A percentile compares a stretch with the other conserved stretches of the same genome.
phyloP scores from a whole-genome alignment of 2,113 vertebrate species.

The Mionectes macconnelli region DNA sequence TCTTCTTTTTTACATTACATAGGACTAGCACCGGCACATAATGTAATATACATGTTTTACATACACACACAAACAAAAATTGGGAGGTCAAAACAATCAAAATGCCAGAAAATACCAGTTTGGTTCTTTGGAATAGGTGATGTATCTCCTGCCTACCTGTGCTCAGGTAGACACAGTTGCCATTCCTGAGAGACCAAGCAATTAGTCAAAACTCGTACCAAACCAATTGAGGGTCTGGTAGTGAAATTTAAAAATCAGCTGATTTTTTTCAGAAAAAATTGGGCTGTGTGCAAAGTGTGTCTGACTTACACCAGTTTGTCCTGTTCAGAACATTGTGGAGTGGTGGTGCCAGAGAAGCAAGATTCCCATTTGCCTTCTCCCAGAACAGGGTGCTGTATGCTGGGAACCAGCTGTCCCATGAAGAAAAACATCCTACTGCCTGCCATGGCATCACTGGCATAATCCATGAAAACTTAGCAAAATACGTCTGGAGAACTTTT shows the following conservation, averaged over 20 bases:
- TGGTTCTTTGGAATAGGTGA: background rate
- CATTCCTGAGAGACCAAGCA: background rate
- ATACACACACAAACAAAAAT: background rate
- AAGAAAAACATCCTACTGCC: background rate
- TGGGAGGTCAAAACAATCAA: background rate
- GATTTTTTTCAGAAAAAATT: background rate
- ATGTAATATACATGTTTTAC: rapidly evolving
- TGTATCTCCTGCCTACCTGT: background rate
- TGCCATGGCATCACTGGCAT: background rate
- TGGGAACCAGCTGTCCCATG: background rate
- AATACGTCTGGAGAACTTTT: background rate
- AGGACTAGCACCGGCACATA: background rate
- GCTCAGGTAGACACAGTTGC: background rate
- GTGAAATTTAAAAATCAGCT: background rate
- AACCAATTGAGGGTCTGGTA: background rate
- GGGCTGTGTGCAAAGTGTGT: background rate
- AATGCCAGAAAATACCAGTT: background rate
- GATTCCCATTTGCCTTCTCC: background rate
- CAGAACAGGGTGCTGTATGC: background rate
- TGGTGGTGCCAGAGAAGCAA: background rate
- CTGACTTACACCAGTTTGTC: background rate
- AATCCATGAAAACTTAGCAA: background rate
- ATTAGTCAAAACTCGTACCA: background rate
- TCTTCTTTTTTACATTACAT: background rate
- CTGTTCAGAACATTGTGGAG: background rate